Evolutionary conservation across 2,113 vertebrate species (phyloP).

Genomic region (Riparia riparia): DNA sequence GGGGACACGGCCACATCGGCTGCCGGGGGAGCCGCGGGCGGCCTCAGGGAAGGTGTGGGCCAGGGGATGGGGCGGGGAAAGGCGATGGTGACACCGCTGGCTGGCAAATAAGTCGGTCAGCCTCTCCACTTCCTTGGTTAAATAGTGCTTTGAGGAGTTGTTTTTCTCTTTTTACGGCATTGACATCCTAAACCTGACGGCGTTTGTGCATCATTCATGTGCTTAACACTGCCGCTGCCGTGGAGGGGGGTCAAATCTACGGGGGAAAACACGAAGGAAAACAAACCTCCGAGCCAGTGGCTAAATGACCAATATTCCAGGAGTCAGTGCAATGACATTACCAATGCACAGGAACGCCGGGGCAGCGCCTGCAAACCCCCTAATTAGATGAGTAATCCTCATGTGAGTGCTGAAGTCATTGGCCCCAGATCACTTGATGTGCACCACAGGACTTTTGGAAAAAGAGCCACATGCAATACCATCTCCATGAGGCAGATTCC

Average conservation of each 20-base stretch:
- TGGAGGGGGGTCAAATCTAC: neutral
- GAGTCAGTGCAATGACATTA: neutral
- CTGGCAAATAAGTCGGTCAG: rapidly evolving
- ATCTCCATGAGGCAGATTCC: slow-evolving; percentile 9
- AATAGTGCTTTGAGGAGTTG: rapidly evolving
- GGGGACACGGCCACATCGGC: too few relatives aligned
- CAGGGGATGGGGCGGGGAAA: neutral
- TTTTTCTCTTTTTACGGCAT: rapidly evolving
- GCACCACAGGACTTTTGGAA: slow-evolving; percentile 12
- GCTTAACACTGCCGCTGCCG: neutral
- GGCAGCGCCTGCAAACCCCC: slow-evolving; percentile 47
- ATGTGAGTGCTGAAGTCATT: slow-evolving; percentile 64
- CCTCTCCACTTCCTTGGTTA: neutral
- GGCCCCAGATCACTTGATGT: neutral
- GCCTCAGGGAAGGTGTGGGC: neutral
- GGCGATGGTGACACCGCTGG: neutral
- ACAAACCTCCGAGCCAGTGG: neutral
- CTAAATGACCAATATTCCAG: neutral
- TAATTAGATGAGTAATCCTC: slow-evolving; percentile 67
- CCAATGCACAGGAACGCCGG: neutral
- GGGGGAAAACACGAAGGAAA: neutral
- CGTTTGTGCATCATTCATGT: rapidly evolving
- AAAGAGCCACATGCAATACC: neutral
- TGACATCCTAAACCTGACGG: rapidly evolving
- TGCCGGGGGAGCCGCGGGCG: neutral